Percentiles rank a stretch among this genome's conserved stretches.
phyloP scores from a whole-genome alignment of 2,113 vertebrate genomes.

The Dermatemys mawii region DNA sequence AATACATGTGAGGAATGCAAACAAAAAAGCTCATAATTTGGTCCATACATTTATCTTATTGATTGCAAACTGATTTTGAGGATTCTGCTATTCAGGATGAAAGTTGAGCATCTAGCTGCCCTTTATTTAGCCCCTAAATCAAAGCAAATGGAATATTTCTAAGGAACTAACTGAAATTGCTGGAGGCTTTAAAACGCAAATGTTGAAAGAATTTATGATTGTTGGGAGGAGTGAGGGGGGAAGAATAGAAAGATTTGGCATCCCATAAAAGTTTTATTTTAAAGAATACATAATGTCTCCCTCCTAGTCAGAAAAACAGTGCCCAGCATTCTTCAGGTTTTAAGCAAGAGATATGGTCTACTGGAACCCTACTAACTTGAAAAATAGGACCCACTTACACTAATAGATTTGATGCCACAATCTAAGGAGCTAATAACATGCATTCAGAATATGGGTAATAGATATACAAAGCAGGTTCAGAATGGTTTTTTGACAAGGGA shows the following conservation, averaged over 20 bases:
- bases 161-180: not conserved
- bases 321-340: conserved; percentile 25
- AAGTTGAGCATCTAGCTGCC: not conserved
- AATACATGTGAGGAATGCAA: not conserved
- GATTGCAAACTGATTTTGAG: not conserved
- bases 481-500: not conserved
- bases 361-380: not conserved
- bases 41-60: not conserved
- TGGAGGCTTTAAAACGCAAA: not conserved
- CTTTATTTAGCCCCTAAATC: not conserved
- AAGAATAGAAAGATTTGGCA: not conserved
- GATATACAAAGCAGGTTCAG: not conserved
- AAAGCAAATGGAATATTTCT: not conserved
- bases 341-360: conserved; percentile 25
- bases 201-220: not conserved
- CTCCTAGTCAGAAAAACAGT: not conserved
- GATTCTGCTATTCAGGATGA: not conserved
- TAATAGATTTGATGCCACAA: not conserved
- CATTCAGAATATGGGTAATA: conserved; percentile 9
- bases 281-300: not conserved
- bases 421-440: not conserved
- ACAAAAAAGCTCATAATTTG: not conserved
- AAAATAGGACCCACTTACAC: not conserved
- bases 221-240: not conserved
- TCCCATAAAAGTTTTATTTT: not conserved